These are phyloP conservation scores for Onychorhynchus coronatus DNA, from an alignment of 2,113 vertebrate species.

Conservation along the genomic window DNA sequence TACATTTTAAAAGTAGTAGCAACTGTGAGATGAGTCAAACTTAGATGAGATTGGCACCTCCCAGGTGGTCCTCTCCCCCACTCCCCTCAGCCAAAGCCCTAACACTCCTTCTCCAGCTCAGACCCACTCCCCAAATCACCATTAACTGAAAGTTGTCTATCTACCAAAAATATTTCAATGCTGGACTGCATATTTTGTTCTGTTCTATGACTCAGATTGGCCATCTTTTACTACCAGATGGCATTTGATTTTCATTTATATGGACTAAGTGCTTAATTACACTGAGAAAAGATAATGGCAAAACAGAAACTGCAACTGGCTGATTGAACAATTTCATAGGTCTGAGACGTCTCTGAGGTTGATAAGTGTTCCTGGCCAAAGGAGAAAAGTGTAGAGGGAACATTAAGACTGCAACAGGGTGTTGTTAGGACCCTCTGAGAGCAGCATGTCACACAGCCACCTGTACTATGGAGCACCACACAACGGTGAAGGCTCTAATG, in stretches of 20 bases:
- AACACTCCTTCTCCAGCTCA: rapidly evolving
- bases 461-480: not conserved
- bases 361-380: not conserved
- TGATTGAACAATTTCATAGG: not conserved
- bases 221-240: not conserved
- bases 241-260: not conserved
- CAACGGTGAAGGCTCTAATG: not conserved
- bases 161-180: not conserved
- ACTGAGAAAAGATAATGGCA: not conserved
- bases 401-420: not conserved
- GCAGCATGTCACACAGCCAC: rapidly evolving
- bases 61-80: not conserved
- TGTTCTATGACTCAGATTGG: not conserved
- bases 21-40: conserved; percentile 2
- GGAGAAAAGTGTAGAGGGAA: not conserved
- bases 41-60: not conserved
- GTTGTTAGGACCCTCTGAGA: not conserved
- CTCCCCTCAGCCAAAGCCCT: not conserved
- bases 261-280: not conserved
- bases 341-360: not conserved
- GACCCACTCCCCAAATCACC: not conserved
- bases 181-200: not conserved
- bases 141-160: not conserved
- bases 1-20: conserved; percentile 3
- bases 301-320: not conserved